Conservation (phyloP, 2,888 invertebrate species). For the Lutraria lutraria region DNA sequence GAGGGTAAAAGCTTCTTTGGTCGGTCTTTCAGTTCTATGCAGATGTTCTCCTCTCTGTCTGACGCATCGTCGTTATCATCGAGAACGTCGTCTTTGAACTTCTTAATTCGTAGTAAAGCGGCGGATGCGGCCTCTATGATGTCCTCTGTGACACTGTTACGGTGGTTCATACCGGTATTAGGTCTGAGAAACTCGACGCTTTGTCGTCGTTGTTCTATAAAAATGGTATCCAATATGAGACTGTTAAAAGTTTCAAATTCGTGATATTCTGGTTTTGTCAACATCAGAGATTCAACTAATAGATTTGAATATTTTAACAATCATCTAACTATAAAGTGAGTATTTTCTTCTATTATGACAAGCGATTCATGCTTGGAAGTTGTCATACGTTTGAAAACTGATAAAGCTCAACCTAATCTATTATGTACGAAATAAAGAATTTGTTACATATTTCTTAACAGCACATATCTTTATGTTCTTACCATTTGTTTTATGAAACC, state of each 20-base stretch:
- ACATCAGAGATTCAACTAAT: too few species aligned
- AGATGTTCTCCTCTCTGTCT: not conserved
- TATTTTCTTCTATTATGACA: too few species aligned
- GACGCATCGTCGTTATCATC: conserved; percentile 36
- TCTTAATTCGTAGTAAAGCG: conserved; percentile 52
- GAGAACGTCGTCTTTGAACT: conserved; percentile 60
- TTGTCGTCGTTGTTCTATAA: conserved; percentile 48
- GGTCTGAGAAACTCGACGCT: conserved; percentile 51
- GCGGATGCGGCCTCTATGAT: conserved; percentile 56
- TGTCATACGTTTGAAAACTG: too few species aligned
- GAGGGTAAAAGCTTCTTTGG: not conserved
- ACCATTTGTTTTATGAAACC: conserved; percentile 65
- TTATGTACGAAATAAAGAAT: too few species aligned
- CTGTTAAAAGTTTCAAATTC: not conserved
- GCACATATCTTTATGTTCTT: not conserved
- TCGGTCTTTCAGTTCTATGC: not conserved
- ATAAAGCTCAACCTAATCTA: too few species aligned
- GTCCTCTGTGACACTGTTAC: conserved; percentile 61
- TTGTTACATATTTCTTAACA: too few species aligned
- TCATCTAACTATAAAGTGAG: too few species aligned
- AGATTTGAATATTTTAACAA: too few species aligned
- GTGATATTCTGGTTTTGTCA: too few species aligned
- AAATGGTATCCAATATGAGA: not conserved
- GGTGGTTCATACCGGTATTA: conserved; percentile 6
- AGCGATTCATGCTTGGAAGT: too few species aligned